These are phyloP conservation scores for Enteromius treurensis DNA, from an alignment of 2,797 vertebrate species.

Conservation along the genomic window DNA sequence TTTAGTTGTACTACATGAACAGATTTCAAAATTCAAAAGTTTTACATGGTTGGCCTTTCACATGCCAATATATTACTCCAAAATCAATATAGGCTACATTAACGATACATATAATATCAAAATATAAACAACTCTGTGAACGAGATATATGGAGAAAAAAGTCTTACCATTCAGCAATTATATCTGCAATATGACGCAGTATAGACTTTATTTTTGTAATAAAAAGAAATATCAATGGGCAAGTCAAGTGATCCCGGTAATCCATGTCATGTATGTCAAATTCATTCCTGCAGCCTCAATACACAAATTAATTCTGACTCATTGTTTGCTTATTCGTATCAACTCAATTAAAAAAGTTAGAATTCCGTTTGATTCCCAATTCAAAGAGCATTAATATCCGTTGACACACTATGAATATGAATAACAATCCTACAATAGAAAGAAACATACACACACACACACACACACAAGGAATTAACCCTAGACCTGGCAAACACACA, in stretches of 20 bases:
- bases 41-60: neutral
- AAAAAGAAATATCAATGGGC: neutral
- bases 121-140: neutral
- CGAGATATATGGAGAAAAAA: neutral
- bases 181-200: neutral
- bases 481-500: slow-evolving; percentile 11
- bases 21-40: neutral
- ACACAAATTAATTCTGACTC: slow-evolving; percentile 11
- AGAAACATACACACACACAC: neutral
- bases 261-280: neutral
- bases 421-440: neutral
- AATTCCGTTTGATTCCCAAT: slow-evolving; percentile 12
- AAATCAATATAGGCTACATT: neutral
- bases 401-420: neutral
- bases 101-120: neutral
- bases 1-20: neutral
- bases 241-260: neutral
- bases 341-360: slow-evolving; percentile 24
- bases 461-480: neutral
- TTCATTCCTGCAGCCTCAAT: neutral
- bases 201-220: neutral
- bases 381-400: slow-evolving; percentile 1
- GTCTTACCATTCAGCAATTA: neutral
- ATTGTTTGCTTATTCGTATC: slow-evolving; percentile 9
- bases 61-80: neutral